Base-by-base conservation (phyloP, 1,140 invertebrate genomes). In the Heliconius nattereri region DNA sequence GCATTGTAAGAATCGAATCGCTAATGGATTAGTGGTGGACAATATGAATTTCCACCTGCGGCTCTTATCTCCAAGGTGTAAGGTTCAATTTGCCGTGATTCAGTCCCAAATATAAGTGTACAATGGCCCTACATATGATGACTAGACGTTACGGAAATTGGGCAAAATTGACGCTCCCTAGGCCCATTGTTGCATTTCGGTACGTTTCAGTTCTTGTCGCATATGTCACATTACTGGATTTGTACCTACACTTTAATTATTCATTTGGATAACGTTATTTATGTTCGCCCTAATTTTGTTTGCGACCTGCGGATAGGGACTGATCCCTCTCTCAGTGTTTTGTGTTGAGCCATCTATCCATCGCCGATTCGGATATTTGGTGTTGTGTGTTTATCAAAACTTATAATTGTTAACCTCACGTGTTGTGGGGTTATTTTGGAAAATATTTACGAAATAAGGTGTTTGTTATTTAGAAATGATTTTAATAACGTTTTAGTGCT, bases 1-100 rank as follows among this genome's bases (percentile, higher is more conserved):
- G 76, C 81, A 91, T 92, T 91, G 90, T 92, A 87, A 87, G 87
- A 89, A 85, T 88, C 86, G 78, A 86, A 87, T 87, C 86, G 81
- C 89, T 93, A 93, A 93, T 93, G 90, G 91, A 93, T 93, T 93
- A 92, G 87, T 82, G 85, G 86, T 85, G 85, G 84, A 83, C 86
- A 81, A 32, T 54, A 78, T 32, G 19, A 57, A 26, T 20, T 29
- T 16, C 49, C 11, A 71, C 45, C 19, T 35, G 20, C 57, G 13
- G 13, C 66, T 66, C 71, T 57, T 78, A 76, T 78, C 57, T 60
- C n/a, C 29, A 35, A 1, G n/a, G 23, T 57, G 76, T 78, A 81
- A 70, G 78, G 80, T 78, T 73, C 66, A 78, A 60, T 79, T 70
- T 81, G 57, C 75, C 35, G 9, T 73, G 84, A 52, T 13, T 20